A percentile compares a stretch with the other conserved stretches of the same genome.
Conservation (phyloP, 2,888 invertebrate genomes). For the Biston stratarius region DNA sequence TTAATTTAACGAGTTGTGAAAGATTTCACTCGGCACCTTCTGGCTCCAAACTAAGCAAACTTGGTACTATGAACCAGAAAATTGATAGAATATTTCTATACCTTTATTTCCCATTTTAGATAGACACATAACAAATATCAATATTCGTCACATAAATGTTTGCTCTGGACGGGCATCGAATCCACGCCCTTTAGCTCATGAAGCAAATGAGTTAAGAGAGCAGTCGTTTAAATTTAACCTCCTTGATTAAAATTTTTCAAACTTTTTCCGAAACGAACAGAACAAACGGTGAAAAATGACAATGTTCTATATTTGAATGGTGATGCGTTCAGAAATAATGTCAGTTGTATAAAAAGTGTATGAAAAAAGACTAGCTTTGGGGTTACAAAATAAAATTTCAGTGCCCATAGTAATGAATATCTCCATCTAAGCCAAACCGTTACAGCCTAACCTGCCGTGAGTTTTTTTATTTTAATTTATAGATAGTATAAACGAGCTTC, state of each 20-base stretch:
- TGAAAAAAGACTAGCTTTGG: constrained; percentile 61
- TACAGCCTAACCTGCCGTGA: constrained; percentile 57
- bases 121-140: too few relatives aligned
- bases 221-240: background rate
- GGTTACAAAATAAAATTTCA: constrained; percentile 86
- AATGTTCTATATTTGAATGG: constrained; percentile 65
- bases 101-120: too few relatives aligned
- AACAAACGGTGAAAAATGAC: constrained; percentile 19
- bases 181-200: too few relatives aligned
- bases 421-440: constrained; percentile 55
- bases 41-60: too few relatives aligned
- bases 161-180: too few relatives aligned
- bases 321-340: constrained; percentile 54
- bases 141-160: too few relatives aligned
- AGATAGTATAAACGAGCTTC: background rate
- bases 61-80: too few relatives aligned
- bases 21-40: too few relatives aligned
- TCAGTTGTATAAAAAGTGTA: constrained; percentile 65
- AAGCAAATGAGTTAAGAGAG: too few relatives aligned
- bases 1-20: too few relatives aligned
- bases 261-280: constrained; percentile 8
- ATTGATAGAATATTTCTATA: too few relatives aligned
- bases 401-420: constrained; percentile 69
- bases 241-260: background rate
- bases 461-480: constrained; percentile 47